Evolutionary conservation across 2,797 vertebrate genomes (phyloP).

Genomic region (Poeciliopsis gracilis): DNA sequence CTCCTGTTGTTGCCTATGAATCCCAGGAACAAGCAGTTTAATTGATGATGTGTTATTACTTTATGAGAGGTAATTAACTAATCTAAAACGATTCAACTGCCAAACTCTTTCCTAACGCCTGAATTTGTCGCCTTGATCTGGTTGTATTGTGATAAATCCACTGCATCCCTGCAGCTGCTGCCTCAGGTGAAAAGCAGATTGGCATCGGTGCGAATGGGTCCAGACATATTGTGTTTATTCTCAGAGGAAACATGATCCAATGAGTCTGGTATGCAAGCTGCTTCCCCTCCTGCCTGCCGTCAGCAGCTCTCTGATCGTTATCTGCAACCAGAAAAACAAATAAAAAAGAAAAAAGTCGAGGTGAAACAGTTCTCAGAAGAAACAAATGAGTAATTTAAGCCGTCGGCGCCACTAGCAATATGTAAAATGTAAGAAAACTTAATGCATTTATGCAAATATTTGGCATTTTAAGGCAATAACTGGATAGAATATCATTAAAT

Average conservation of each 20-base stretch:
- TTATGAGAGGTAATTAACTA: not conserved
- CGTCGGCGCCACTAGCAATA: not conserved
- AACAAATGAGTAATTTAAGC: not conserved
- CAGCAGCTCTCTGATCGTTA: slow-evolving; percentile 45
- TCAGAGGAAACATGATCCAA: slow-evolving; percentile 46
- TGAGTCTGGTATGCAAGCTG: slow-evolving; percentile 47
- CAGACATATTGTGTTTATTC: slow-evolving; percentile 12
- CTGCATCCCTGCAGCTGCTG: not conserved
- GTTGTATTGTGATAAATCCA: too few relatives aligned
- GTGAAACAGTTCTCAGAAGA: slow-evolving; percentile 7
- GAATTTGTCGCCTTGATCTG: not conserved
- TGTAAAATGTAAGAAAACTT: not conserved
- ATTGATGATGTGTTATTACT: not conserved
- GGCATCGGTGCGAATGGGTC: not conserved
- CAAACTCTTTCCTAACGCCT: not conserved
- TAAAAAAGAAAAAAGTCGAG: not conserved
- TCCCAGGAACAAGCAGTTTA: not conserved
- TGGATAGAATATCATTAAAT: not conserved
- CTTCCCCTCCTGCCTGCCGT: slow-evolving; percentile 57
- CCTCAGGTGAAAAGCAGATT: slow-evolving; percentile 1
- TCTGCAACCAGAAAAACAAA: slow-evolving; percentile 23
- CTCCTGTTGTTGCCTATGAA: not conserved
- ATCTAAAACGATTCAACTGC: not conserved
- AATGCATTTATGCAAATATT: not conserved
- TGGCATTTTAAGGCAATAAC: not conserved